Evolutionary conservation across 2,888 invertebrate genomes (phyloP), one percentile per base, ranked within the genome.

Genomic region (Aproaerema taeniolella): DNA sequence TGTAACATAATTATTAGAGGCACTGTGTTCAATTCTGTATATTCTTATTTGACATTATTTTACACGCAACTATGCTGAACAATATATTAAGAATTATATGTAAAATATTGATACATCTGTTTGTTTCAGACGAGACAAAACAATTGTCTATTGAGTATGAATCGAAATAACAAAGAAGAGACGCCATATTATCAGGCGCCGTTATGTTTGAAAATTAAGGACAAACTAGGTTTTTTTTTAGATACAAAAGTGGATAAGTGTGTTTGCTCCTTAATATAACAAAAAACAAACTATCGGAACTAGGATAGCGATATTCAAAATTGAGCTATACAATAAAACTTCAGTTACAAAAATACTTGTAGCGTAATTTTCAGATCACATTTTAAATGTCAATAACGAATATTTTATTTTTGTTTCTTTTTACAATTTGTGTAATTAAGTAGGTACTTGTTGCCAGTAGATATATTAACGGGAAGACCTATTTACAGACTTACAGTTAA

Each of bases 1-100:
- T 83, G 83, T 87, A 87, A 87, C 87, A 87, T 87, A 87, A 86
- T 81, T 83, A 78, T 81, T 42, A 87, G 87, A 87, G 87, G 87
- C 87, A 87, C 87, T 87, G 87, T 85, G 87, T 81, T 82, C 80
- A 67, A 58, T 57, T 77, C 71, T 80, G 81, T 77, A 74, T 58
- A 61, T 64, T 55, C 65, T 69, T 73, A 71, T 70, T 63, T 68
- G 67, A 72, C 65, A 75, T 66, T 66, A 59, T 68, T 70, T 74
- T 79, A 79, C 77, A 78, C 67, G 65, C 67, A 64, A 61, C 52
- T 58, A 59, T 67, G 62, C 60, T 57, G 61, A 73, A 67, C 59
- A 52, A 58, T 57, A 58, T 55, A 60, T 59, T 58, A 55, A 59
- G 53, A 66, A 54, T 55, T 56, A n/a, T n/a, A 64, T 58, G 44